Evolutionary conservation across 2,888 invertebrate genomes (phyloP).

Genomic region (Napeogenes inachia): DNA sequence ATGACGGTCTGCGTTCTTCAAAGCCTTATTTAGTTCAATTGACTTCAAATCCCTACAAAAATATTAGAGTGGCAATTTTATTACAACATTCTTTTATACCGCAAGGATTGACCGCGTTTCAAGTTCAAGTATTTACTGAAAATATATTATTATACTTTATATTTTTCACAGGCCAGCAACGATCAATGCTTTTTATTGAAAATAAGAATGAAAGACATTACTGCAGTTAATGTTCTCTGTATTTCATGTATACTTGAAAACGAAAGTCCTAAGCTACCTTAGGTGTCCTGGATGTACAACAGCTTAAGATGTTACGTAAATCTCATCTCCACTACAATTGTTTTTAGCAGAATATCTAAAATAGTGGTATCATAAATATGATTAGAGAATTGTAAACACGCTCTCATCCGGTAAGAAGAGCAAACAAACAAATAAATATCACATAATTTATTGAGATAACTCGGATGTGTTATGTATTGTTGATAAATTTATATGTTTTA

Average conservation of each 20-base stretch:
- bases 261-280: too few relatives aligned
- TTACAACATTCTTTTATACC: too few relatives aligned
- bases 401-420: slow-evolving; percentile 8
- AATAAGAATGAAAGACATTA: too few relatives aligned
- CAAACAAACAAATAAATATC: slow-evolving; percentile 22
- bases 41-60: neutral
- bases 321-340: neutral
- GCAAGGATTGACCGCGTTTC: too few relatives aligned
- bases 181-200: too few relatives aligned
- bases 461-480: slow-evolving; percentile 11
- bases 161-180: too few relatives aligned
- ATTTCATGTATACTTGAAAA: too few relatives aligned
- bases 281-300: too few relatives aligned
- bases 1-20: neutral
- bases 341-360: neutral
- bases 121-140: too few relatives aligned
- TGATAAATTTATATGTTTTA: slow-evolving; percentile 16
- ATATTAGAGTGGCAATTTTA: neutral
- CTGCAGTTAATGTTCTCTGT: too few relatives aligned
- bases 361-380: neutral
- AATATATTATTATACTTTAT: too few relatives aligned
- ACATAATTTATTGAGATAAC: slow-evolving; percentile 13
- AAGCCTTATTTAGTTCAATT: neutral
- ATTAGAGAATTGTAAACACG: neutral
- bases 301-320: neutral